phyloP scores from a whole-genome alignment of 2,113 vertebrate genomes.

The Lycaon pictus region DNA sequence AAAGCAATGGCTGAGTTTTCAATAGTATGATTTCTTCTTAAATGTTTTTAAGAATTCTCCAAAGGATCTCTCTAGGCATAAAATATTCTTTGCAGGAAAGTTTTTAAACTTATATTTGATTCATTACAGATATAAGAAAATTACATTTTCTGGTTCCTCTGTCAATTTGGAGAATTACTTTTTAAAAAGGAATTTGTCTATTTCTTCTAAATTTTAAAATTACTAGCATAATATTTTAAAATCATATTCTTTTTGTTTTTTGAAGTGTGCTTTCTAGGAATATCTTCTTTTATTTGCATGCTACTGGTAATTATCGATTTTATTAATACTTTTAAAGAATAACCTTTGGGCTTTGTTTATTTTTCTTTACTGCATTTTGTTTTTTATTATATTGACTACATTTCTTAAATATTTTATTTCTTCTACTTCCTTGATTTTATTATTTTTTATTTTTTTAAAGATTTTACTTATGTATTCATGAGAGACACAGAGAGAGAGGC shows the following conservation, averaged over 20 bases:
- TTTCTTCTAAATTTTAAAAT: constrained; percentile 49
- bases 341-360: not conserved
- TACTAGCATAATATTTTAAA: not conserved
- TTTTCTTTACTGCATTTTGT: not conserved
- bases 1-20: constrained; percentile 12
- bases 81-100: constrained; percentile 16
- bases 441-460: not conserved
- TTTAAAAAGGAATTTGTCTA: not conserved
- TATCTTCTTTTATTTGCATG: not conserved
- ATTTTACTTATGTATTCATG: too few relatives aligned
- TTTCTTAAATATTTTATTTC: constrained; percentile 21
- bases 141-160: not conserved
- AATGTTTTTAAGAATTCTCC: constrained; percentile 17
- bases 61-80: not conserved
- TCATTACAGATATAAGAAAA: not conserved
- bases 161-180: not conserved
- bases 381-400: not conserved
- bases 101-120: constrained; percentile 4
- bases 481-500: too few relatives aligned
- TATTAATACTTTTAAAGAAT: not conserved
- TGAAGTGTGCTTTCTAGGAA: not conserved
- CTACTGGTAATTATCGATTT: not conserved
- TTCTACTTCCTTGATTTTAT: not conserved
- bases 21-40: not conserved
- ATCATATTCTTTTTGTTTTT: not conserved